A percentile compares a stretch with the other conserved stretches of the same genome.
These are phyloP conservation scores for Sphaerophoria rueppellii DNA, from an alignment of 2,888 invertebrate species.

Conservation along the genomic window DNA sequence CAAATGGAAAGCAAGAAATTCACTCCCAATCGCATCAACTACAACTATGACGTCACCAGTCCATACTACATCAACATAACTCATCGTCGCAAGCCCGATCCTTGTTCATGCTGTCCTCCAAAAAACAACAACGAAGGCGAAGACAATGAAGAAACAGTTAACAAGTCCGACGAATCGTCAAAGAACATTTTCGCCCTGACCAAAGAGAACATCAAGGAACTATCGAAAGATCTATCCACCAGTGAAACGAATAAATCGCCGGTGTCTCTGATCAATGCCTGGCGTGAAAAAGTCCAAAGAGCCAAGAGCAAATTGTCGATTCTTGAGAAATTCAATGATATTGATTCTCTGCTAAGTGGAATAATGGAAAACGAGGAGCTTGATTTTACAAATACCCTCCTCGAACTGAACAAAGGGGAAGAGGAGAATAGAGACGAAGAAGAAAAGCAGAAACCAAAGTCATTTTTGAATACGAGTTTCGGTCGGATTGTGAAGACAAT, in stretches of 20 bases:
- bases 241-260: conserved; percentile 74
- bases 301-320: conserved; percentile 78
- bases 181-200: conserved; percentile 79
- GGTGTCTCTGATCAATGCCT: conserved; percentile 78
- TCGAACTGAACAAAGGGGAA: conserved; percentile 63
- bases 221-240: conserved; percentile 73
- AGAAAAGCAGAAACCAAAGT: conserved; percentile 31
- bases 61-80: conserved; percentile 82
- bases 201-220: conserved; percentile 78
- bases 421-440: conserved; percentile 55
- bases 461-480: conserved; percentile 72
- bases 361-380: conserved; percentile 78
- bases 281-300: conserved; percentile 80
- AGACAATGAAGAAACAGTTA: conserved; percentile 30
- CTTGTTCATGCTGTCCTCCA: conserved; percentile 38
- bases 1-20: conserved; percentile 74
- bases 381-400: conserved; percentile 76
- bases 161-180: neutral
- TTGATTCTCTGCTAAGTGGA: conserved; percentile 78
- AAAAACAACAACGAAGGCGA: conserved; percentile 6
- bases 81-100: conserved; percentile 77
- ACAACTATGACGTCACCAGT: conserved; percentile 81
- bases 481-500: conserved; percentile 75
- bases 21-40: conserved; percentile 78
- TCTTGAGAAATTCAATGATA: conserved; percentile 77